These are phyloP conservation scores for Eucidaris tribuloides DNA, from an alignment of 35 echinoderm and acorn worm genomes.

Conservation along the genomic window DNA sequence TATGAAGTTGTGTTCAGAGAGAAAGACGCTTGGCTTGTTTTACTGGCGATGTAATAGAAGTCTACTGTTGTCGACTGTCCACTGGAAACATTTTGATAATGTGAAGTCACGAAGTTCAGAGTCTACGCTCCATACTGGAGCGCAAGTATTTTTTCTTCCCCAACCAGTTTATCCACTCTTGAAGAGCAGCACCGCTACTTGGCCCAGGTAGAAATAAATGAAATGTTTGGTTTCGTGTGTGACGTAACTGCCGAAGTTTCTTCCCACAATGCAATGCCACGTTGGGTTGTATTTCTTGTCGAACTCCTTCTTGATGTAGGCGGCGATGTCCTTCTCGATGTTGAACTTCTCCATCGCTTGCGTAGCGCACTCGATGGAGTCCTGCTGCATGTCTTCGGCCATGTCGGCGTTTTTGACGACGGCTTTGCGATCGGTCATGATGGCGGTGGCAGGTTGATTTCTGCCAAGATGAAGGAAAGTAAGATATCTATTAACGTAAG, in stretches of 20 bases:
- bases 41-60: too few relatives aligned
- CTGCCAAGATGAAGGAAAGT: too few relatives aligned
- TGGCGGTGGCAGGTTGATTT: not conserved
- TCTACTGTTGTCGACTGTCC: too few relatives aligned
- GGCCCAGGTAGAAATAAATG: conserved; percentile 92
- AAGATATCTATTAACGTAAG: too few relatives aligned
- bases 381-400: conserved; percentile 84
- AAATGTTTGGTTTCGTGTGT: conserved; percentile 96
- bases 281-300: conserved; percentile 92
- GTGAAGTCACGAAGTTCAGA: too few relatives aligned
- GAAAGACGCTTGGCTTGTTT: too few relatives aligned
- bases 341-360: conserved; percentile 94
- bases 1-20: too few relatives aligned
- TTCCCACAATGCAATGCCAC: conserved; percentile 95
- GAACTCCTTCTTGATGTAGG: conserved; percentile 90
- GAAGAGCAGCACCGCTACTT: conserved; percentile 81
- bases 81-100: too few relatives aligned
- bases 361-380: conserved; percentile 81
- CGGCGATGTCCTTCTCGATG: conserved; percentile 92
- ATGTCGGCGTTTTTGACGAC: conserved; percentile 92
- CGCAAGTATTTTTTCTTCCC: too few relatives aligned
- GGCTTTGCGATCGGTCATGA: conserved; percentile 84
- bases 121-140: too few relatives aligned
- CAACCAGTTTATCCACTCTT: conserved; percentile 64
- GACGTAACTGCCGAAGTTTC: conserved; percentile 89